A percentile compares a stretch with the other conserved stretches of the same genome.
Evolutionary conservation across 2,113 vertebrate species (phyloP).

Genomic region (Stercorarius parasiticus): DNA sequence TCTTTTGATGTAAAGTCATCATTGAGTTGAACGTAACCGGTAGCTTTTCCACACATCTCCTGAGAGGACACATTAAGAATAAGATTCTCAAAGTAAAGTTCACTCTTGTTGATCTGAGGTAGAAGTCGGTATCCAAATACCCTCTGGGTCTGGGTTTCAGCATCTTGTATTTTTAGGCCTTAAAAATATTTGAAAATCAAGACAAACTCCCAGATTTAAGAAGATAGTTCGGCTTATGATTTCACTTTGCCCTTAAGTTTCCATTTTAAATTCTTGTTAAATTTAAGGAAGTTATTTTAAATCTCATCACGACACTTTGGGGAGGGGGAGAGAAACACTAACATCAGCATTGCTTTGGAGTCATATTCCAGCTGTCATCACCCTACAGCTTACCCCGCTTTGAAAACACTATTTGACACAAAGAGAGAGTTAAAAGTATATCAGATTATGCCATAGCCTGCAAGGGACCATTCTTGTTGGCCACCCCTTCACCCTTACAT

Average conservation of each 20-base stretch:
- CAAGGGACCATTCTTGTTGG: neutral
- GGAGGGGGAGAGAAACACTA: neutral
- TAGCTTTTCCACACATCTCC: neutral
- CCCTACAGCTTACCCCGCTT: neutral
- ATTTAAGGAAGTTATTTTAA: neutral
- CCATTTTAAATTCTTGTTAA: neutral
- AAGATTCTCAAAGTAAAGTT: neutral
- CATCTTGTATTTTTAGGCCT: neutral
- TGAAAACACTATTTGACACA: neutral
- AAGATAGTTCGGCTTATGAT: neutral
- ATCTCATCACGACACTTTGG: neutral
- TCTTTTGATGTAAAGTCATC: neutral
- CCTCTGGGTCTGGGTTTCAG: neutral
- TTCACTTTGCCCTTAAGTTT: neutral
- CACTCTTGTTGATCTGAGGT: neutral
- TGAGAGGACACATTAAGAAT: neutral
- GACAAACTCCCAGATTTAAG: neutral
- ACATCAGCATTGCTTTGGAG: neutral
- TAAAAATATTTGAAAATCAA: neutral
- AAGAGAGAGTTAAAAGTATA: neutral
- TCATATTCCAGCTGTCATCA: neutral
- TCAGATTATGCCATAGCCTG: neutral
- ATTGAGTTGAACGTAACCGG: rapidly evolving
- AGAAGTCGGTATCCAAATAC: neutral
- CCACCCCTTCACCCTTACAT: neutral